Conservation (phyloP, 2,797 vertebrate genomes). For the Alfaro cultratus region DNA sequence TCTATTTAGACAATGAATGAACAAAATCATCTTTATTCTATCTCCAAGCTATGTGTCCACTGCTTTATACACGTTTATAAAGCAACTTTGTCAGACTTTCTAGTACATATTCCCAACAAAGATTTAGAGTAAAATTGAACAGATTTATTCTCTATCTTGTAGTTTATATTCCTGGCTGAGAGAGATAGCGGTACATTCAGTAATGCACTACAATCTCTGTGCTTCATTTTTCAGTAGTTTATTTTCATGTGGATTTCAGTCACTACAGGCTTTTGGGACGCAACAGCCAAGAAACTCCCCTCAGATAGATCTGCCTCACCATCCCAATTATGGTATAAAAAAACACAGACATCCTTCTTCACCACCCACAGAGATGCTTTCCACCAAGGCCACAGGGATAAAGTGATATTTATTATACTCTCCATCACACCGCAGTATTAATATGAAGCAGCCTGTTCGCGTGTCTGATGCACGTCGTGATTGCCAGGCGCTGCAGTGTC, state of each 20-base stretch:
- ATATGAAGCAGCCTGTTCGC: conserved; percentile 40
- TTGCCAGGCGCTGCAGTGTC: conserved; percentile 48
- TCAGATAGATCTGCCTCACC: conserved; percentile 48
- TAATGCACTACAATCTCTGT: not conserved
- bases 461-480: conserved; percentile 55
- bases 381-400: conserved; percentile 21
- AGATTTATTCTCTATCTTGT: not conserved
- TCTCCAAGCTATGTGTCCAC: not conserved
- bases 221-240: conserved; percentile 35
- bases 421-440: conserved; percentile 32
- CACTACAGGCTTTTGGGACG: conserved; percentile 48
- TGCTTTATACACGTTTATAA: not conserved
- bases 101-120: not conserved
- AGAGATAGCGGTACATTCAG: not conserved
- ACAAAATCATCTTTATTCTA: conserved; percentile 28
- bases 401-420: conserved; percentile 31
- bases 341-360: conserved; percentile 47
- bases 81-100: not conserved
- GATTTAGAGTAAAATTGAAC: not conserved
- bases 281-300: conserved; percentile 38
- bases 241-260: conserved; percentile 49
- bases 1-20: not conserved
- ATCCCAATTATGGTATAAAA: conserved; percentile 13
- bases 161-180: not conserved
- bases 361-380: conserved; percentile 54